phyloP scores from a whole-genome alignment of 2,113 vertebrate genomes.

The Leucoraja erinaceus region DNA sequence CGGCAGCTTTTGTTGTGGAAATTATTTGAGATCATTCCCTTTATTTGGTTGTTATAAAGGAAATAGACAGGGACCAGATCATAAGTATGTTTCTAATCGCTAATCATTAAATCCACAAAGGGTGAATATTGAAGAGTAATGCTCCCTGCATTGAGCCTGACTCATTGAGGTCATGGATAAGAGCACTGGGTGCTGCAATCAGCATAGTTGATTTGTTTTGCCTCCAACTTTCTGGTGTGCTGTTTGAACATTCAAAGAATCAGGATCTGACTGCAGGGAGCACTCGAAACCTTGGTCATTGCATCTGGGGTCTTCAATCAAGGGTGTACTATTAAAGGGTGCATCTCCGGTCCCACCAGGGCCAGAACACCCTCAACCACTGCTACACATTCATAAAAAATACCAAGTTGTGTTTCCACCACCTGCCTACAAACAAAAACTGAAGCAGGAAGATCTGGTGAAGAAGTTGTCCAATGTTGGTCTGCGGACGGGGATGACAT shows the following conservation, averaged over 20 bases:
- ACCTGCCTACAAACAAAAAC: too few species aligned
- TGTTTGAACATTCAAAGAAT: not conserved
- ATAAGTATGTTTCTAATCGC: not conserved
- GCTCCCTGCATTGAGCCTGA: not conserved
- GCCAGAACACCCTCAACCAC: too few species aligned
- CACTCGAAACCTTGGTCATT: not conserved
- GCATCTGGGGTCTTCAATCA: too few species aligned
- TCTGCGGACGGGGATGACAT: too few species aligned
- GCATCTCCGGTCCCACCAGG: too few species aligned
- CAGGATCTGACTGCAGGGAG: not conserved
- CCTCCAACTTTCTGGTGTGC: not conserved
- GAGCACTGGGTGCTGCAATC: not conserved
- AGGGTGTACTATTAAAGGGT: too few species aligned
- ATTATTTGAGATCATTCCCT: not conserved
- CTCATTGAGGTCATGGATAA: not conserved
- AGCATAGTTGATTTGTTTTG: not conserved
- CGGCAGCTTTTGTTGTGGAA: not conserved
- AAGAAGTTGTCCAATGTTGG: too few species aligned
- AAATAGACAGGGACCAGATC: not conserved
- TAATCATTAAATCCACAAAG: not conserved
- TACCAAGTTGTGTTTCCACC: too few species aligned
- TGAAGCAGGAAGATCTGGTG: too few species aligned
- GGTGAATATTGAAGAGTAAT: not conserved
- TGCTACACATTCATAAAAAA: too few species aligned
- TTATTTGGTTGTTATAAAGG: not conserved